Evolutionary conservation across 2,888 invertebrate genomes (phyloP), one percentile per base, ranked within the genome.

Genomic region (Sinodicranocentrus sp.): DNA sequence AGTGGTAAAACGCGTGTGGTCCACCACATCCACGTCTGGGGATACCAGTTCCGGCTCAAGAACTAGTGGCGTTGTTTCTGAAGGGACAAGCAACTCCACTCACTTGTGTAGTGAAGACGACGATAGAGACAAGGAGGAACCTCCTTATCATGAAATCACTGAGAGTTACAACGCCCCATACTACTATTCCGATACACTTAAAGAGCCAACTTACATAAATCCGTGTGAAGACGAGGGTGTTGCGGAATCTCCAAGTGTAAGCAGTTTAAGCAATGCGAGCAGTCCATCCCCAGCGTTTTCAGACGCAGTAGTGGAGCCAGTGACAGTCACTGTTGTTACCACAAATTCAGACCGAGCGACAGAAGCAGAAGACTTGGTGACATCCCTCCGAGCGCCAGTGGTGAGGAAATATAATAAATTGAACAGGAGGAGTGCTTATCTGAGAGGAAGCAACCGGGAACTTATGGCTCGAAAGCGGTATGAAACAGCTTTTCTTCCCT

Each of bases 381-480:
- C 61, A 17, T 63, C 39, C 39, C 21, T 28, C 10, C 39, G 43
- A 21, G 43, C 48, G 26, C 15, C 71, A 71, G 76, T 48, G 28
- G 28, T 52, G 10, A 76, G 77, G 0, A 83, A 77, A 48, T 71
- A 77, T 0, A 76, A 76, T 54, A 83, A 83, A 25, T 59, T 83
- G 21, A 83, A 83, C 19, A 63, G 83, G 17, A 52, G 77, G 65
- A 77, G 63, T 17, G 83, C 83, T 39, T 83, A 85, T 61, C 65
- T 82, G 57, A 54, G 82, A 19, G 82, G 80, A 2, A 72, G 65
- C 28, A 82, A 78, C 19, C 73, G 63, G 59, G 71, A 70, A 76
- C 76, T 78, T 77, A 89, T 89, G 89, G 89, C 89, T 72, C 86
- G 88, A 10, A 89, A 89, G 77, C 86, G 88, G 3, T 89, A 89